phyloP scores from a whole-genome alignment of 2,888 invertebrate species.

The Brachylomia viminalis region DNA sequence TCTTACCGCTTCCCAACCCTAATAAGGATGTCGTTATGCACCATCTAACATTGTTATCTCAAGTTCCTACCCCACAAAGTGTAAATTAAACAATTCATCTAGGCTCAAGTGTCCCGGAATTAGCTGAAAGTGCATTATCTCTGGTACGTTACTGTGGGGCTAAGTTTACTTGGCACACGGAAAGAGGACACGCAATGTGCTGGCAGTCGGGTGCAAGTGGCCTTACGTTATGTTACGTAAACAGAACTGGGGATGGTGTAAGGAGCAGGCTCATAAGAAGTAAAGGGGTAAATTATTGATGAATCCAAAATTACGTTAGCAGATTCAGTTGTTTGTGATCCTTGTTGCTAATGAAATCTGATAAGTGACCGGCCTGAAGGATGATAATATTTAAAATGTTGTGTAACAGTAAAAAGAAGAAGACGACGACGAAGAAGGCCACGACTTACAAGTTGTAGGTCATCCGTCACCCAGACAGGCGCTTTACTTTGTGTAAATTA shows the following conservation, averaged over 20 bases:
- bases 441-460: too few species aligned
- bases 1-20: slow-evolving; percentile 50
- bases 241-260: slow-evolving; percentile 53
- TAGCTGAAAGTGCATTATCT: slow-evolving; percentile 73
- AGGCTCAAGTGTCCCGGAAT: slow-evolving; percentile 71
- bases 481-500: too few species aligned
- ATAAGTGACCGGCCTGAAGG: too few species aligned
- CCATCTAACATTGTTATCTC: slow-evolving; percentile 60
- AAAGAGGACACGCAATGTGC: slow-evolving; percentile 77
- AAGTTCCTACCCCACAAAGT: slow-evolving; percentile 59
- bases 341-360: too few species aligned
- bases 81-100: slow-evolving; percentile 72
- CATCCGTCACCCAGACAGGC: too few species aligned
- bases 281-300: background rate
- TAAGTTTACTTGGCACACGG: slow-evolving; percentile 76
- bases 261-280: slow-evolving; percentile 14
- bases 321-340: too few species aligned
- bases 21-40: slow-evolving; percentile 63
- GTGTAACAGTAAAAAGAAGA: too few species aligned
- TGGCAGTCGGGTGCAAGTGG: slow-evolving; percentile 70
- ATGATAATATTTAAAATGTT: too few species aligned
- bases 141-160: slow-evolving; percentile 70
- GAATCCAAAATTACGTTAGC: too few species aligned
- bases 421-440: too few species aligned
- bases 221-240: slow-evolving; percentile 73